These are phyloP conservation scores for Sinella curviseta DNA, from an alignment of 1,140 invertebrate species.

Conservation along the genomic window DNA sequence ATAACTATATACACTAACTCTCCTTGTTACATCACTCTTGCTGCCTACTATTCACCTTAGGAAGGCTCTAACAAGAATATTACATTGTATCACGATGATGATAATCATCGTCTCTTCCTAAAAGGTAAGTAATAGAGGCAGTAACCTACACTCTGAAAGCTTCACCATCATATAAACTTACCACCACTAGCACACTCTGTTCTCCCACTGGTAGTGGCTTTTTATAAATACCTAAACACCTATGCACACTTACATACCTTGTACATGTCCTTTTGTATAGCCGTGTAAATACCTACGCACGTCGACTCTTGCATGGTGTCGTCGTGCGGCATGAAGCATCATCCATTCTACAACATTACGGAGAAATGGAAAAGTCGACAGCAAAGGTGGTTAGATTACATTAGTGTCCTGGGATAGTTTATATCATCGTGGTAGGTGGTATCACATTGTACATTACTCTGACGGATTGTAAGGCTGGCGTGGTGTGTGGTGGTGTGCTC, in stretches of 20 bases:
- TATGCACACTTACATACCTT: too few relatives aligned
- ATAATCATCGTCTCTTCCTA: neutral
- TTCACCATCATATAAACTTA: neutral
- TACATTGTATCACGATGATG: conserved; percentile 7
- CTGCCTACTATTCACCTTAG: neutral
- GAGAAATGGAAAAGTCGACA: conserved; percentile 7
- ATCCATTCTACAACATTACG: neutral
- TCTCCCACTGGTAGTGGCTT: neutral
- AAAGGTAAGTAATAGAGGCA: neutral
- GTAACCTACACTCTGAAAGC: neutral
- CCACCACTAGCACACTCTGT: neutral
- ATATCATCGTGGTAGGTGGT: conserved; percentile 12
- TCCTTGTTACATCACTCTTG: too few relatives aligned
- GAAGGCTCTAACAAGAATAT: neutral
- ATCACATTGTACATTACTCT: neutral
- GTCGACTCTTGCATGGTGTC: neutral
- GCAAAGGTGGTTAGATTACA: conserved; percentile 15
- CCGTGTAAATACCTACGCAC: neutral
- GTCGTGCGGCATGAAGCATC: neutral
- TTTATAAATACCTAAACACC: too few relatives aligned
- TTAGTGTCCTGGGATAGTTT: conserved; percentile 18
- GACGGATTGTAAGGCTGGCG: neutral
- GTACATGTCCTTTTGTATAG: too few relatives aligned
- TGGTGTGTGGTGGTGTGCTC: neutral
- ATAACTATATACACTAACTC: neutral